Evolutionary conservation across 2,113 vertebrate species (phyloP).

Genomic region (Motacilla alba): DNA sequence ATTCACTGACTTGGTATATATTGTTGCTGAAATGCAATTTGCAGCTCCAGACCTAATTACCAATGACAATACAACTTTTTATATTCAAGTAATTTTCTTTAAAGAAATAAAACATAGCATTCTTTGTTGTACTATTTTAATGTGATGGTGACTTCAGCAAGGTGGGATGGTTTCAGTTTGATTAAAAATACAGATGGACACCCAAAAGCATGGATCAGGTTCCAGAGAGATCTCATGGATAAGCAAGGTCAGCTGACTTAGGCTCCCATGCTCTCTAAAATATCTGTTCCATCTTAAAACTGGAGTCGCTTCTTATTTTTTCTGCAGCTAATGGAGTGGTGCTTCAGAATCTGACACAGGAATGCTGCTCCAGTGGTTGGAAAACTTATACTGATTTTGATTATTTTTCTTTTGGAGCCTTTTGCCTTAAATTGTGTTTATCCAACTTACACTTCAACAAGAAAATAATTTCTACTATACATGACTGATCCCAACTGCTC

Average conservation of each 20-base stretch:
- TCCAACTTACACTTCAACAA: background rate
- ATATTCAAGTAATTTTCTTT: background rate
- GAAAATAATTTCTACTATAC: background rate
- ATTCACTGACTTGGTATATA: background rate
- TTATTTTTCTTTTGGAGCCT: background rate
- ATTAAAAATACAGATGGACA: background rate
- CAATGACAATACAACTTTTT: background rate
- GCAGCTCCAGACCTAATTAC: background rate
- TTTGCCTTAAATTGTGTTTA: background rate
- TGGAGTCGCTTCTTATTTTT: background rate
- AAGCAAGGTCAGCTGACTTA: background rate
- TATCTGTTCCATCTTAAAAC: background rate
- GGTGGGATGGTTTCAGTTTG: background rate
- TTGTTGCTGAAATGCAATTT: background rate
- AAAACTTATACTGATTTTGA: background rate
- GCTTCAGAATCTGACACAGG: background rate
- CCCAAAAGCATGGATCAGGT: background rate
- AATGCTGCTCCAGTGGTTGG: background rate
- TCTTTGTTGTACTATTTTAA: background rate
- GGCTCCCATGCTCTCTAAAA: background rate
- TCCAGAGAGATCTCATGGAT: background rate
- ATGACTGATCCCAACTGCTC: background rate
- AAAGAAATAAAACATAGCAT: background rate
- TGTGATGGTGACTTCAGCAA: background rate
- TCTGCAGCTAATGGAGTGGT: background rate